Evolutionary conservation across 2,888 invertebrate species (phyloP).

Genomic region (Ophonus ardosiacus): DNA sequence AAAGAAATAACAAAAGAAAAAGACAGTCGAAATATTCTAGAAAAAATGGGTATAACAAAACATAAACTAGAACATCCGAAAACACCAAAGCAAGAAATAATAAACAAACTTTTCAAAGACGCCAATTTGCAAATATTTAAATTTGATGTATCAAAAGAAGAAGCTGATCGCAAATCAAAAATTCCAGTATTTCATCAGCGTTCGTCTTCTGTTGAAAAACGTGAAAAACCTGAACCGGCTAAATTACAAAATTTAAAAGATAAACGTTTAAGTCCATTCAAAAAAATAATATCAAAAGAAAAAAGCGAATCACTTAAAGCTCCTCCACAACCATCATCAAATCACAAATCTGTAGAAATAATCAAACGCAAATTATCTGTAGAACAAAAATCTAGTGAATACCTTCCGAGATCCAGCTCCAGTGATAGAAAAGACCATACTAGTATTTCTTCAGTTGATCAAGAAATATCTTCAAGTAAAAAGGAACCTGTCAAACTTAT

Average conservation of each 20-base stretch:
- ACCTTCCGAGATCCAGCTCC: too few species aligned
- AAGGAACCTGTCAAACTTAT: neutral
- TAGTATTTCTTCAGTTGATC: too few species aligned
- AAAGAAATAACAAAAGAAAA: neutral
- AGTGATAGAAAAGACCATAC: too few species aligned
- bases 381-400: too few species aligned
- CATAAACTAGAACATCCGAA: neutral
- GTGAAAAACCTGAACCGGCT: neutral
- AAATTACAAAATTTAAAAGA: too few species aligned
- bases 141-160: neutral
- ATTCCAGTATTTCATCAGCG: neutral
- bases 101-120: neutral
- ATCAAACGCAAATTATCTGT: too few species aligned
- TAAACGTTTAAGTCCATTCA: too few species aligned
- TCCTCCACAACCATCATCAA: neutral
- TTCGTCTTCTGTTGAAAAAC: neutral
- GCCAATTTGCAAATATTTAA: neutral
- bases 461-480: neutral
- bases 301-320: neutral
- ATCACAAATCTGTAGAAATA: neutral
- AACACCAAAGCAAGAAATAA: neutral
- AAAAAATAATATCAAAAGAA: neutral
- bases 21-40: neutral
- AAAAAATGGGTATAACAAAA: neutral
- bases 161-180: neutral